Evolutionary conservation across 2,888 invertebrate species (phyloP).

Genomic region (Saturnia pavonia): DNA sequence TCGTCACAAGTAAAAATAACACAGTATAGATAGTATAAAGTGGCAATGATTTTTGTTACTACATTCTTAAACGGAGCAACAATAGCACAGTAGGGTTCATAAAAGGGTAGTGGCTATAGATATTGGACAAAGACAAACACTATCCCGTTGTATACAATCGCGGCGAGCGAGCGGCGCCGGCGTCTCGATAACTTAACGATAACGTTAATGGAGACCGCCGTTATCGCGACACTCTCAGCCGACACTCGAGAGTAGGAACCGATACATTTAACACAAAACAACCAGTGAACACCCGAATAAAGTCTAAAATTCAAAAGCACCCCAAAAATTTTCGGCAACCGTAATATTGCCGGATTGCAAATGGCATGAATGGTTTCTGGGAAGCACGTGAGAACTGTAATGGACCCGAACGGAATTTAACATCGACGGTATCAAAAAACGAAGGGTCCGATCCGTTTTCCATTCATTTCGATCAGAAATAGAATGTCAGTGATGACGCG

Average conservation of each 20-base stretch:
- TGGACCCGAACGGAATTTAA: conserved; percentile 68
- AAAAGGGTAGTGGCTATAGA: conserved; percentile 8
- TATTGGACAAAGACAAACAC: conserved; percentile 11
- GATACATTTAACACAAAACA: conserved; percentile 38
- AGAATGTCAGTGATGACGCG: conserved; percentile 8
- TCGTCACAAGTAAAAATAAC: neutral
- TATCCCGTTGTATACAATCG: conserved; percentile 9
- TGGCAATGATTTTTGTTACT: neutral
- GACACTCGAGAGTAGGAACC: conserved; percentile 48
- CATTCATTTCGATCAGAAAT: conserved; percentile 9
- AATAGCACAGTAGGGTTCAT: conserved; percentile 8
- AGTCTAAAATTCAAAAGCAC: conserved; percentile 27
- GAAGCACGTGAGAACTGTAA: conserved; percentile 71
- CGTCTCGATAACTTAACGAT: conserved; percentile 73
- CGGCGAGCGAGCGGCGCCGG: conserved; percentile 57
- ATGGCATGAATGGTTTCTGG: conserved; percentile 73
- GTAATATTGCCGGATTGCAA: conserved; percentile 36
- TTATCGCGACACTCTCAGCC: conserved; percentile 59
- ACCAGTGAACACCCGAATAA: conserved; percentile 25
- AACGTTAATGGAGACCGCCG: conserved; percentile 75
- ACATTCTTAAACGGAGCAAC: neutral
- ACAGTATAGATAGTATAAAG: neutral
- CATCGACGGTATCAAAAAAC: conserved; percentile 58
- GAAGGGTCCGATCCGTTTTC: conserved; percentile 49
- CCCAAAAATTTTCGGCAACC: conserved; percentile 12